Conservation (phyloP, 2,113 vertebrate species). For the Oncorhynchus tshawytscha region DNA sequence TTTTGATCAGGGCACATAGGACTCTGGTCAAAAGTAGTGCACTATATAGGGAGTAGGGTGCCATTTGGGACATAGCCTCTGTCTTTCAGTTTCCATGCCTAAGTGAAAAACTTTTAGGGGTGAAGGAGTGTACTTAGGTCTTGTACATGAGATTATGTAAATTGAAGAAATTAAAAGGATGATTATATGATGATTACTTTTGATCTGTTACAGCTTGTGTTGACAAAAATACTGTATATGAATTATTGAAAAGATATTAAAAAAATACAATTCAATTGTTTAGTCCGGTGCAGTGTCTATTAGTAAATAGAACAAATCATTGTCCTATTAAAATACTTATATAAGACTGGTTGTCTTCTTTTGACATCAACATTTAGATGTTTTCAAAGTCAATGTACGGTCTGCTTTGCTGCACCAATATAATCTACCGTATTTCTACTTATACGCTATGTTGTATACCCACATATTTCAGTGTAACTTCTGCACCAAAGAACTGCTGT, state of each 20-base stretch:
- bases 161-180: slow-evolving; percentile 29
- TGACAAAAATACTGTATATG: slow-evolving; percentile 53
- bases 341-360: slow-evolving; percentile 29
- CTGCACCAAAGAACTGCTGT: neutral
- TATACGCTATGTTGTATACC: too few species aligned
- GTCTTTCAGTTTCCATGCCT: slow-evolving; percentile 1
- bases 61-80: neutral
- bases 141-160: slow-evolving; percentile 47
- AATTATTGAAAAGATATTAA: slow-evolving; percentile 45
- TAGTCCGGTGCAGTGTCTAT: slow-evolving; percentile 65
- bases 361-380: neutral
- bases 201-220: slow-evolving; percentile 66
- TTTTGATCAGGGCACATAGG: too few species aligned
- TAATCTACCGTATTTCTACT: too few species aligned
- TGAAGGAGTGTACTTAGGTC: slow-evolving; percentile 11
- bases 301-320: slow-evolving; percentile 65
- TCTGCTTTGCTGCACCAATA: too few species aligned
- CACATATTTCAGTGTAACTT: neutral
- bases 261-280: slow-evolving; percentile 57
- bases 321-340: slow-evolving; percentile 56
- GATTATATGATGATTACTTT: slow-evolving; percentile 39
- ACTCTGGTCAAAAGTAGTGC: too few species aligned
- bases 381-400: neutral
- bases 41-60: too few species aligned
- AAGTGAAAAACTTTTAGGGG: slow-evolving; percentile 20